Conservation (phyloP, 1,140 invertebrate genomes). For the Rhagoletis pomonella region DNA sequence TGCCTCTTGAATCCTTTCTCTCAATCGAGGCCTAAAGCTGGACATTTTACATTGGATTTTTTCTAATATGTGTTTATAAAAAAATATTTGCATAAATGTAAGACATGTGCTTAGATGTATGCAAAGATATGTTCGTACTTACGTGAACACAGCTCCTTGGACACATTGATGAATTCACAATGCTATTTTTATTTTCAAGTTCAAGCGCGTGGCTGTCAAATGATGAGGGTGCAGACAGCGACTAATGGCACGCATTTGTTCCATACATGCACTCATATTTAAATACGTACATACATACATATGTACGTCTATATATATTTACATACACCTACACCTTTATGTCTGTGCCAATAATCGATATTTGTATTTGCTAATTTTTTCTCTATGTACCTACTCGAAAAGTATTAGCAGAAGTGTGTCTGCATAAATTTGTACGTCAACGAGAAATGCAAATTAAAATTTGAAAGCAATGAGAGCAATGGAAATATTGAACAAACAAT, state of each 20-base stretch:
- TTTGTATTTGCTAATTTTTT: conserved; percentile 27
- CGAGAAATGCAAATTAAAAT: not conserved
- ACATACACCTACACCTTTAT: not conserved
- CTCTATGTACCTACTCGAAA: not conserved
- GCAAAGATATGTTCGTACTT: not conserved
- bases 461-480: not conserved
- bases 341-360: conserved; percentile 19
- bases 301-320: not conserved
- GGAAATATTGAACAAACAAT: not conserved
- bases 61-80: not conserved
- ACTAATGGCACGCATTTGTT: conserved; percentile 4
- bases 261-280: not conserved
- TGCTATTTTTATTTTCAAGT: conserved; percentile 34
- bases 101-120: not conserved
- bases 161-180: not conserved
- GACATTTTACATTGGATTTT: too few species aligned
- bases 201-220: not conserved
- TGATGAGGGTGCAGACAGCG: not conserved
- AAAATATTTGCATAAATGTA: not conserved
- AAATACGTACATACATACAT: not conserved
- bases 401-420: not conserved
- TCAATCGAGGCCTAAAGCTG: too few species aligned
- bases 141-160: not conserved
- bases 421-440: not conserved
- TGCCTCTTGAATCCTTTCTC: too few species aligned